These are phyloP conservation scores for Helicoverpa armigera DNA, from an alignment of 1,140 invertebrate species.

Conservation along the genomic window DNA sequence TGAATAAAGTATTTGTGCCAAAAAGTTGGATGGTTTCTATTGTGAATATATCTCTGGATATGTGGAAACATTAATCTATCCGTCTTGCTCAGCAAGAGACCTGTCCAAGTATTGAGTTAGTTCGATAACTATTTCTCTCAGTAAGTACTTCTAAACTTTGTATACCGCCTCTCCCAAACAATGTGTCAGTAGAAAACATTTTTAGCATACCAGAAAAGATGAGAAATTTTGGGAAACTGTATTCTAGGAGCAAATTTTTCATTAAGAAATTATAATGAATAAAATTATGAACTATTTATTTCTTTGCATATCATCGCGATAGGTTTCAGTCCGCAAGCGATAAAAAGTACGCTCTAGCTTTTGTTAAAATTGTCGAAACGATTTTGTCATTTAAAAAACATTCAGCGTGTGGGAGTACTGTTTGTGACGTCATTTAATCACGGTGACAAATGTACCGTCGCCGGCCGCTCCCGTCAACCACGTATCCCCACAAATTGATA, in stretches of 20 bases:
- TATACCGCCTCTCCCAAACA: constrained; percentile 4
- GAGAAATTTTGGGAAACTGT: neutral
- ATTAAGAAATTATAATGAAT: neutral
- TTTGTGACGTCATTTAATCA: constrained; percentile 63
- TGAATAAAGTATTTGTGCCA: constrained; percentile 37
- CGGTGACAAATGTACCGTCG: constrained; percentile 63
- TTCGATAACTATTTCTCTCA: constrained; percentile 38
- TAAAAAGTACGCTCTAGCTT: neutral
- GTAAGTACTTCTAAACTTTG: constrained; percentile 35
- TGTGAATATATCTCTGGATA: constrained; percentile 40
- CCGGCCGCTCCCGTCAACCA: constrained; percentile 50
- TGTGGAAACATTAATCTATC: constrained; percentile 45
- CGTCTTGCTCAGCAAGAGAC: constrained; percentile 36
- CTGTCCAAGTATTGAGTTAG: constrained; percentile 44
- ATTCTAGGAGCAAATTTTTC: neutral
- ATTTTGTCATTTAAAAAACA: constrained; percentile 39
- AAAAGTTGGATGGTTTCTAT: constrained; percentile 25
- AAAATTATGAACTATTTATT: neutral
- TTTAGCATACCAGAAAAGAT: neutral
- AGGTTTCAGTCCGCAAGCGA: neutral
- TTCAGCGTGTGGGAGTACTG: constrained; percentile 51
- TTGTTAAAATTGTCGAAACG: constrained; percentile 4
- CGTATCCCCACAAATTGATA: constrained; percentile 58
- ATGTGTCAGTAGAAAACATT: constrained; percentile 3
- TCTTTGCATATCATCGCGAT: neutral